Percentiles rank a stretch among this genome's conserved stretches.
phyloP scores from a whole-genome alignment of 2,113 vertebrate species.

The Mystacornis crossleyi region DNA sequence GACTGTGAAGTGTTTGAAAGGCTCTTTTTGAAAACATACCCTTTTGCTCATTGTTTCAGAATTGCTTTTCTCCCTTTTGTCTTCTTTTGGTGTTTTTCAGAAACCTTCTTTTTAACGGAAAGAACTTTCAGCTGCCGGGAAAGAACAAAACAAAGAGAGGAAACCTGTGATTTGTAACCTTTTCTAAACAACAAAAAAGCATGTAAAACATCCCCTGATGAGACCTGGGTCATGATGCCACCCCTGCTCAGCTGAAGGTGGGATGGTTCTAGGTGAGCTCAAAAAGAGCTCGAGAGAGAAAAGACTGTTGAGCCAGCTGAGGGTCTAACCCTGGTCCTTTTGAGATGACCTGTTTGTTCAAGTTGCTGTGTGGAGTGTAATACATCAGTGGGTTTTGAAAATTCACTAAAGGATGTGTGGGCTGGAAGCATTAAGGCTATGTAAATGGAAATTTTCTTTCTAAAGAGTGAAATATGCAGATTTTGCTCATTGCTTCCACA shows the following conservation, averaged over 20 bases:
- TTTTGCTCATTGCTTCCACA: slow-evolving; percentile 37
- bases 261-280: background rate
- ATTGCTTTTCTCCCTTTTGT: background rate
- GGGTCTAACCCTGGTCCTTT: background rate
- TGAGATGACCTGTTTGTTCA: background rate
- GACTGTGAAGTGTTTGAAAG: background rate
- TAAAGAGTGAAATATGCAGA: slow-evolving; percentile 40
- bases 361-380: background rate
- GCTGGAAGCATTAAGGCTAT: background rate
- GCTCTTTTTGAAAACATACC: background rate
- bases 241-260: background rate
- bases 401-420: background rate
- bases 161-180: background rate
- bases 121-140: background rate
- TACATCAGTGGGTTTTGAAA: background rate
- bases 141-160: background rate
- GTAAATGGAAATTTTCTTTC: slow-evolving; percentile 9
- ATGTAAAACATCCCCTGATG: background rate
- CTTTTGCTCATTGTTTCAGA: background rate
- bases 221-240: background rate
- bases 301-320: background rate
- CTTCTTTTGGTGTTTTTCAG: background rate
- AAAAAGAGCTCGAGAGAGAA: background rate
- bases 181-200: background rate
- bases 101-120: background rate